Base-by-base conservation (phyloP, 2,113 vertebrate species). In the Eublepharis macularius region DNA sequence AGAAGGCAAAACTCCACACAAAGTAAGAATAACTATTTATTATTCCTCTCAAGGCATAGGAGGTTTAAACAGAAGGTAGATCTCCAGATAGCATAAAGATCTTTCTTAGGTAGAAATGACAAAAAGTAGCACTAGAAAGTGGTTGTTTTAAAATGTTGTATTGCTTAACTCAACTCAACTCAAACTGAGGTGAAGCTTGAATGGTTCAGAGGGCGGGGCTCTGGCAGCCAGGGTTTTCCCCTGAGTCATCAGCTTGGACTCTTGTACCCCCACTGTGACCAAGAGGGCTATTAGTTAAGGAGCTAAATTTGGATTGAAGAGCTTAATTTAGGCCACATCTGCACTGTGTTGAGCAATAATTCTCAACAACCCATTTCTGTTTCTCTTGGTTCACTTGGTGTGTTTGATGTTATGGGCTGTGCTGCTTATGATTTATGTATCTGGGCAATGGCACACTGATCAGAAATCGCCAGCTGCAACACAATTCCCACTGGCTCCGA, bases 311-410 rank as follows among this genome's bases (percentile, higher is more conserved):
- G 43, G 57, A 76, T 83, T 76, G 65, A 76, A 36, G 57, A 75
- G 82, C 73, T 76, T 76, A 83, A 83, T 76, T 83, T 66, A 66
- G 57, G 57, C 72, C 72, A 84, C 82, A 80, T 21, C 41, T 66
- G 9, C 41, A 65, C 70, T 34, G 32, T n/a, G 39, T 63, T 74
- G 29, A 24, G 51, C 73, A 63, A 83, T 75, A 12, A 60, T 63
- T 45, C 49, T 26, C 51, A 60, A 60, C 51, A 45, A 72, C 24
- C 21, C 41, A 3, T 14, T 34, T 74, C 69, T n/a, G 26, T 39
- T 74, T 2, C 51, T 19, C 2, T 74, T 21, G 21, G 19, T 41
- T 39, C 41, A 21, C 36, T 60, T 3, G 54, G 32, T 45, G 26
- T 9, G 19, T n/a, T 34, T 83, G 39, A 34, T 47, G 60, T n/a